phyloP scores from a whole-genome alignment of 2,888 invertebrate species.

The Ophonus ardosiacus region DNA sequence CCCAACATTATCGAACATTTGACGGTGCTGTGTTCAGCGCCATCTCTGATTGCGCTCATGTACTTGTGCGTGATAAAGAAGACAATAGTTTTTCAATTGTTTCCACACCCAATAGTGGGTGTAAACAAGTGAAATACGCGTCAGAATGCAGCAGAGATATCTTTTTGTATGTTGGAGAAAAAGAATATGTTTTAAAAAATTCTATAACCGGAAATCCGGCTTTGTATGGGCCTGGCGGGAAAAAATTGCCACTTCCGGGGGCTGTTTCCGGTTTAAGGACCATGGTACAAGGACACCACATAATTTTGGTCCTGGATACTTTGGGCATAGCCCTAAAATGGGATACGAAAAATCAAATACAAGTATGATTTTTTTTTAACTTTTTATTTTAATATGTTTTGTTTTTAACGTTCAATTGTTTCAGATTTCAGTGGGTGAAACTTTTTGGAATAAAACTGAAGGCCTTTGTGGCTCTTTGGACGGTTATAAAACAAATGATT shows the following conservation, averaged over 20 bases:
- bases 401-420: no score
- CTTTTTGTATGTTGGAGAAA: constrained; percentile 84
- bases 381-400: no score
- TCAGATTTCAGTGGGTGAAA: constrained; percentile 81
- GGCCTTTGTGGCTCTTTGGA: constrained; percentile 91
- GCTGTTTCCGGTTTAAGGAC: constrained; percentile 86
- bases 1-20: constrained; percentile 89
- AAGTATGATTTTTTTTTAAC: no score
- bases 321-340: constrained; percentile 85
- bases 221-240: constrained; percentile 1
- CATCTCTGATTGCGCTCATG: constrained; percentile 86
- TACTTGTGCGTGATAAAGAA: constrained; percentile 83
- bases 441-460: constrained; percentile 87
- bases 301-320: constrained; percentile 83
- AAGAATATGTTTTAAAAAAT: constrained; percentile 79
- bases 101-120: constrained; percentile 77
- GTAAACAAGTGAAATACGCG: constrained; percentile 73
- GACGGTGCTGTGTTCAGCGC: constrained; percentile 89
- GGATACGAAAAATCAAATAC: constrained; percentile 79
- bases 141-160: constrained; percentile 78
- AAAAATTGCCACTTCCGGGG: constrained; percentile 79
- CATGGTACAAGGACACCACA: constrained; percentile 83
- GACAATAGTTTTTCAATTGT: constrained; percentile 86
- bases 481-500: constrained; percentile 84
- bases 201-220: neutral